Percentiles rank a stretch among this genome's conserved stretches.
These are phyloP conservation scores for Ceratoteleas bidentatus DNA, from an alignment of 1,140 invertebrate genomes.

Conservation along the genomic window DNA sequence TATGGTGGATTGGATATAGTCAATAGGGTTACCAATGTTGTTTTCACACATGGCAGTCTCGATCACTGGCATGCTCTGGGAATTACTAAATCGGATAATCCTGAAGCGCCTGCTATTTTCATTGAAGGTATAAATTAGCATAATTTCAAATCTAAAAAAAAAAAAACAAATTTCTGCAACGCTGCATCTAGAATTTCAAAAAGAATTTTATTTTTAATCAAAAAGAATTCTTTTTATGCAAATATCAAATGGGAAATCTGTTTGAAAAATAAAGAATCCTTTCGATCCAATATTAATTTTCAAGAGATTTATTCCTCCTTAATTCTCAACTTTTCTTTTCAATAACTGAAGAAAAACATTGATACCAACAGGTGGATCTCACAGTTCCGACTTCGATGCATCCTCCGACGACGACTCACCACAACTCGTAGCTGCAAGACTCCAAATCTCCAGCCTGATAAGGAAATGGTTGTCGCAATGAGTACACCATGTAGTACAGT, in stretches of 20 bases:
- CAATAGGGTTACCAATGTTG: background rate
- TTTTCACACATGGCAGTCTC: background rate
- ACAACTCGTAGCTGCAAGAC: slow-evolving; percentile 1
- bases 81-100: background rate
- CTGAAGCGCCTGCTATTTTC: background rate
- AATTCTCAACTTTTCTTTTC: too few species aligned
- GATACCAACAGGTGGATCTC: slow-evolving; percentile 2
- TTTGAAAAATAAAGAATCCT: too few species aligned
- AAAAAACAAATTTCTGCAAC: too few species aligned
- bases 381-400: slow-evolving; percentile 5
- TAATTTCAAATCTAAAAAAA: background rate
- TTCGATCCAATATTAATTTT: too few species aligned
- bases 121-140: slow-evolving; percentile 11
- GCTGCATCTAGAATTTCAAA: too few species aligned
- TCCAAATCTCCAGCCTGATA: slow-evolving; percentile 1
- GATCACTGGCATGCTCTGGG: slow-evolving; percentile 1
- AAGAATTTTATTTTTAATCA: too few species aligned
- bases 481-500: background rate
- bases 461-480: slow-evolving; percentile 3
- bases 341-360: too few species aligned
- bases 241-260: too few species aligned
- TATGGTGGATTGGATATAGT: slow-evolving; percentile 4
- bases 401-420: slow-evolving; percentile 3
- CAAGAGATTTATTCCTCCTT: too few species aligned
- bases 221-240: too few species aligned